These are phyloP conservation scores for Megalonaias nervosa DNA, from an alignment of 1,140 invertebrate genomes.

Conservation along the genomic window DNA sequence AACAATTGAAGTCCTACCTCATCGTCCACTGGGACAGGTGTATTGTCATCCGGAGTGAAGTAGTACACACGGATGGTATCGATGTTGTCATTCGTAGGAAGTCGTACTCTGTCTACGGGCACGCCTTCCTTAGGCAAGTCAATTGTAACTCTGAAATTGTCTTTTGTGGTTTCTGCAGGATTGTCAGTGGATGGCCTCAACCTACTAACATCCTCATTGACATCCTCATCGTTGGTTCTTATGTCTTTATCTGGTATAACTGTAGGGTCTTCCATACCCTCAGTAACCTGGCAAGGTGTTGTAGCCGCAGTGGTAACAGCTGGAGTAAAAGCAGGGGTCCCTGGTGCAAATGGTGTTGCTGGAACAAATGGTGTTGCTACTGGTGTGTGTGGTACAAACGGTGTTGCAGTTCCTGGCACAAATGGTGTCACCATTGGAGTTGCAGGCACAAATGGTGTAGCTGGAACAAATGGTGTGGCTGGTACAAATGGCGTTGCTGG, in stretches of 20 bases:
- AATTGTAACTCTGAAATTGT: not conserved
- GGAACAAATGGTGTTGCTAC: not conserved
- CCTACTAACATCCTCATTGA: not conserved
- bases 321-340: too few relatives aligned
- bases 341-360: not conserved
- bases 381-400: too few relatives aligned
- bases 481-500: too few relatives aligned
- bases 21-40: not conserved
- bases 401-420: too few relatives aligned
- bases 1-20: not conserved
- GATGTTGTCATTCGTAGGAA: not conserved
- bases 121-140: conserved; percentile 1
- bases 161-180: not conserved
- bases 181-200: conserved; percentile 8
- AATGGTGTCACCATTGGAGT: not conserved
- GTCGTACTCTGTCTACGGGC: not conserved
- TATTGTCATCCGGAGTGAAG: not conserved
- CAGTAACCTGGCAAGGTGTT: conserved; percentile 7
- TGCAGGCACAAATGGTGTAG: too few relatives aligned
- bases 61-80: conserved; percentile 6
- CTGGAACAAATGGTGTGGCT: not conserved
- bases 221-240: not conserved
- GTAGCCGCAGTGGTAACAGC: not conserved
- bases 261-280: conserved; percentile 18
- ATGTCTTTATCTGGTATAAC: conserved; percentile 16